Conservation (phyloP, 2,888 invertebrate species). For the Drosophila rellima region DNA sequence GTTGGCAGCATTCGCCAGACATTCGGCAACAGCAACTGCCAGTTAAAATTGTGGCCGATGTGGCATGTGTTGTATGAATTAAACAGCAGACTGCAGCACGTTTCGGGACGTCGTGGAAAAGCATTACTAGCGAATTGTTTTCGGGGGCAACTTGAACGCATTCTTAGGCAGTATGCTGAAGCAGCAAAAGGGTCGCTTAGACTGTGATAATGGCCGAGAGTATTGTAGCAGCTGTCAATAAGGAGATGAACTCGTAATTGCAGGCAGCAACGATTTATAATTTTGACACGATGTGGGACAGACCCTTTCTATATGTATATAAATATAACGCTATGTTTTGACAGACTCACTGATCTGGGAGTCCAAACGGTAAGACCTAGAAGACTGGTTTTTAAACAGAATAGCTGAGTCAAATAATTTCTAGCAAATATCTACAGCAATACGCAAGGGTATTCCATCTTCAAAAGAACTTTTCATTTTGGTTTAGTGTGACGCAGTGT, state of each 20-base stretch:
- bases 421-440: not conserved
- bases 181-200: slow-evolving; percentile 2
- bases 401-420: no score
- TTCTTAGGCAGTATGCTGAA: not conserved
- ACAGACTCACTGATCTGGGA: no score
- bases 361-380: no score
- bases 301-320: no score
- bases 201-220: not conserved
- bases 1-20: slow-evolving; percentile 37
- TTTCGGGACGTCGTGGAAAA: slow-evolving; percentile 2
- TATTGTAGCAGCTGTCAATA: not conserved
- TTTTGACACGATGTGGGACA: no score
- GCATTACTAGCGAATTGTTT: slow-evolving; percentile 28
- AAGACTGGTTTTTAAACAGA: no score
- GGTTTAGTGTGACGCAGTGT: slow-evolving; percentile 27
- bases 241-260: not conserved
- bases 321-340: no score
- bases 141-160: not conserved
- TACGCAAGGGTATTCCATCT: not conserved
- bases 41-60: slow-evolving; percentile 34
- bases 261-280: not conserved
- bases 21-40: slow-evolving; percentile 31
- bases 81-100: slow-evolving; percentile 43
- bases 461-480: not conserved
- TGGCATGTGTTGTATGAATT: slow-evolving; percentile 68